A percentile compares a stretch with the other conserved stretches of the same genome.
Evolutionary conservation across 2,797 vertebrate genomes (phyloP).

Genomic region (Rallus crepitans): DNA sequence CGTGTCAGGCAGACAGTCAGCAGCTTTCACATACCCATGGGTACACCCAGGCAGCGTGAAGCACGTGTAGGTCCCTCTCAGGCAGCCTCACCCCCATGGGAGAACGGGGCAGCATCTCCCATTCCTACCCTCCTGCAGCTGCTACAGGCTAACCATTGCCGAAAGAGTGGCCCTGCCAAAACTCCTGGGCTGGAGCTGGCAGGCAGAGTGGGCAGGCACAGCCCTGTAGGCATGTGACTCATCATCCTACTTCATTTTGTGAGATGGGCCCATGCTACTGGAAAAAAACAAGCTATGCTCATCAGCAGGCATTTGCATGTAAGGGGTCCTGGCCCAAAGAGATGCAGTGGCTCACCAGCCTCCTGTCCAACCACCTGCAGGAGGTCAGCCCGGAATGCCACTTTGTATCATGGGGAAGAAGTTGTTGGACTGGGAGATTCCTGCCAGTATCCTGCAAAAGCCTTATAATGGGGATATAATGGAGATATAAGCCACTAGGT

Average conservation of each 20-base stretch:
- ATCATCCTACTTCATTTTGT: background rate
- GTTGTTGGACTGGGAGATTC: background rate
- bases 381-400: background rate
- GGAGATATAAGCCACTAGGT: background rate
- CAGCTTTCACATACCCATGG: fast-evolving
- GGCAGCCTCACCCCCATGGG: background rate
- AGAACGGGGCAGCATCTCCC: fast-evolving
- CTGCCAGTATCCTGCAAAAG: background rate
- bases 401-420: background rate
- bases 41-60: background rate
- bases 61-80: background rate
- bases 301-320: background rate
- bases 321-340: background rate
- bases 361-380: background rate
- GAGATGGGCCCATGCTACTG: background rate
- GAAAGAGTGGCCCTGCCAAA: background rate
- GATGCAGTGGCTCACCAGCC: fast-evolving
- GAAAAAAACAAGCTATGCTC: background rate
- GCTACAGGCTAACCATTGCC: background rate
- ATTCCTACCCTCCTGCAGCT: fast-evolving
- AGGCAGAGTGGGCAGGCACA: background rate
- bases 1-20: background rate
- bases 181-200: background rate
- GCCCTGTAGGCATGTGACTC: background rate
- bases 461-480: background rate